Base-by-base conservation (phyloP, 2,797 vertebrate genomes). In the Schizopygopsis malacanthus region DNA sequence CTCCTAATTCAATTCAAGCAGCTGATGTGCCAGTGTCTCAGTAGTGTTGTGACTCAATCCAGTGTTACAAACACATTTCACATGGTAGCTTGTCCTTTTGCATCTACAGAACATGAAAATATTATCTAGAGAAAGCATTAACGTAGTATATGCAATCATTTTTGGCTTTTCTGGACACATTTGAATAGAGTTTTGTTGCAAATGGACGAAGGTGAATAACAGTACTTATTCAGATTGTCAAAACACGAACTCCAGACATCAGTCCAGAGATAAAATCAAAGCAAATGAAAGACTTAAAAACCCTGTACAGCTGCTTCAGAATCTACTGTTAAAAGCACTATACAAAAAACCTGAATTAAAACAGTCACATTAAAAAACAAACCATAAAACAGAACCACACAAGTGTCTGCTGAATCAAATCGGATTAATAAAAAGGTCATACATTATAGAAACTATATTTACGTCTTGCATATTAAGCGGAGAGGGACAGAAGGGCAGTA, bases 401-500 rank as follows among this genome's bases (percentile, higher is more conserved):
- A 86, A 86, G 82, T 37, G 25, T 59, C 79, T 78, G 84, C 56
- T 22, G 16, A 77, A 80, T 79, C 43, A 67, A 87, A 76, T 89
- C 70, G 75, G 83, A 79, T 85, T 86, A 80, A 91, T 79, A 86
- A 85, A 76, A 77, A 87, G 22, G 89, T 56, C 63, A 75, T 79
- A 67, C 84, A 87, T 79, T 72, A 85, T 89, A 87, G 83, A 88
- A 90, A 90, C 81, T 88, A 91, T 79, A 80, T 86, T 86, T 89
- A 91, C 67, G 90, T 73, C 67, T 92, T 92, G 88, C 90, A 93
- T 91, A 93, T 91, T 80, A 90, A 86, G 73, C 84, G 85, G 87
- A 87, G 83, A 87, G 88, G 81, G 84, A 87, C 79, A 87, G 82
- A 22, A 86, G 87, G 84, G 71, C 86, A 90, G 69, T 83, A 89